Conservation (phyloP, 2,797 vertebrate genomes). For the Micromesistius poutassou region DNA sequence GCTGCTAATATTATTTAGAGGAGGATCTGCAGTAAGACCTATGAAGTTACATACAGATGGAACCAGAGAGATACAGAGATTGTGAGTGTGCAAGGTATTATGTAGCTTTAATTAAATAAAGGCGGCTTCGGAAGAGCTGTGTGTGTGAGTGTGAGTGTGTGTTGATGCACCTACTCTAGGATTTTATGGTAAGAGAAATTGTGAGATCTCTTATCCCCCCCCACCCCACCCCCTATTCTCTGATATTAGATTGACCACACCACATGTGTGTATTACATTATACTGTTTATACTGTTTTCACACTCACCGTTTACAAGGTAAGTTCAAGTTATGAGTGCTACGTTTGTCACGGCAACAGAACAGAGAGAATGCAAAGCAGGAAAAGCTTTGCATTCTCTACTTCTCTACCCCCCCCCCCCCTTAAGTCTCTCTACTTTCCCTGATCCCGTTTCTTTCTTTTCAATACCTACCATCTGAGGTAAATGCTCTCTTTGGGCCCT, state of each 20-base stretch:
- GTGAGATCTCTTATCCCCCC: slow-evolving; percentile 2
- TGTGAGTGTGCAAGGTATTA: slow-evolving; percentile 29
- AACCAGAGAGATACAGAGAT: background rate
- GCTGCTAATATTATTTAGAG: slow-evolving; percentile 3
- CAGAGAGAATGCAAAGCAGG: too few species aligned
- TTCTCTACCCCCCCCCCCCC: background rate
- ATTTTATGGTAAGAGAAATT: slow-evolving; percentile 41
- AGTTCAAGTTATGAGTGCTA: background rate
- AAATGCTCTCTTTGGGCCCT: too few species aligned
- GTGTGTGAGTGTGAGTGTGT: slow-evolving; percentile 2
- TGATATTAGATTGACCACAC: background rate
- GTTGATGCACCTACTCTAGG: slow-evolving; percentile 20
- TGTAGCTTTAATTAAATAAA: slow-evolving; percentile 53
- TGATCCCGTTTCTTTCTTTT: background rate
- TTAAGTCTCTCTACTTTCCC: background rate
- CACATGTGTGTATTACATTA: too few species aligned
- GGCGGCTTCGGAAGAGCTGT: slow-evolving; percentile 2
- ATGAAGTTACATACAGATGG: background rate
- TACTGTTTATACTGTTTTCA: background rate
- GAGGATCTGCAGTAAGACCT: background rate
- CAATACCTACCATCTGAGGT: slow-evolving; percentile 13
- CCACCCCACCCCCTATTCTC: background rate
- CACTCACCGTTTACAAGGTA: too few species aligned
- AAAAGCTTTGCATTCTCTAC: background rate
- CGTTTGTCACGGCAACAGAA: background rate